Percentiles rank a stretch among this genome's conserved stretches.
Conservation (phyloP, 2,888 invertebrate species). For the Morpho deidamia region DNA sequence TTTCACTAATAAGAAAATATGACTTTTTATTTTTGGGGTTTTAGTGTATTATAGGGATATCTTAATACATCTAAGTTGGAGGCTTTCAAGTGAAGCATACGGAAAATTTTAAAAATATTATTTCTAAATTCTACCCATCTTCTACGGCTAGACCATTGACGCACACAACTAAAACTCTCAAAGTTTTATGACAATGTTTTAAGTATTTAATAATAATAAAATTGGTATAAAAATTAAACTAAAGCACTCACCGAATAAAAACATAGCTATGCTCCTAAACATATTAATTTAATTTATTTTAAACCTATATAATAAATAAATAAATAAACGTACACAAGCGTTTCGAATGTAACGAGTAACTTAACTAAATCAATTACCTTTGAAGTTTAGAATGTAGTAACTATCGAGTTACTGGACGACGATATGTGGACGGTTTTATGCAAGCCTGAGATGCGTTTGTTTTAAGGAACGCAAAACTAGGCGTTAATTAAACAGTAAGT, state of each 20-base stretch:
- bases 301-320: conserved; percentile 27
- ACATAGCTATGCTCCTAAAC: conserved; percentile 40
- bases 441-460: not conserved
- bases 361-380: conserved; percentile 46
- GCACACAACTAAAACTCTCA: too few species aligned
- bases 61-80: too few species aligned
- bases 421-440: conserved; percentile 9
- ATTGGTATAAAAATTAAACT: conserved; percentile 12
- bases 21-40: not conserved
- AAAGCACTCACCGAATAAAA: conserved; percentile 43
- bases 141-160: too few species aligned
- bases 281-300: conserved; percentile 32
- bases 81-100: too few species aligned
- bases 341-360: conserved; percentile 33
- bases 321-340: conserved; percentile 29
- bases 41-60: too few species aligned
- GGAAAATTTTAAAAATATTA: too few species aligned
- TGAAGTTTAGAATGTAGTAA: conserved; percentile 47
- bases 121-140: too few species aligned
- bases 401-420: conserved; percentile 1
- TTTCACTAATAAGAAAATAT: not conserved
- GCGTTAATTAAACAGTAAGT: too few species aligned
- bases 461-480: too few species aligned
- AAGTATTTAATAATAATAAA: not conserved
- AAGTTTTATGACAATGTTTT: too few species aligned